Base-by-base conservation (phyloP, 2,888 invertebrate genomes). In the Ennomos quercinarius region DNA sequence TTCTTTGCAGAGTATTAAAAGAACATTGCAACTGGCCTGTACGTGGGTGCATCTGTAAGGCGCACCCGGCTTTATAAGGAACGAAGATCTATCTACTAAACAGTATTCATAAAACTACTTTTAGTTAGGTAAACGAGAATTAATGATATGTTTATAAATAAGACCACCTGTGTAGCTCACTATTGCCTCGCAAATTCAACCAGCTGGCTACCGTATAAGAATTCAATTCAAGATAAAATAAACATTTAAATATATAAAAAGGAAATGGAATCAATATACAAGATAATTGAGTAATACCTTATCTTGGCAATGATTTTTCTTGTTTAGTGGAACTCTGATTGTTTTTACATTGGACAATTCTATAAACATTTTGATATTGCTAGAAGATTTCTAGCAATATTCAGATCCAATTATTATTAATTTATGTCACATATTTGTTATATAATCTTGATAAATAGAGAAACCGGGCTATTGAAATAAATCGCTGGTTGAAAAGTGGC, bases 71-170 rank as follows among this genome's bases (percentile, higher is more conserved):
- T 83, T 81, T 80, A 77, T 72, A 83, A 76, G 88, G 89, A 89
- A 89, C 76, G 83, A 87, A 87, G 91, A 91, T 90, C 90, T 91
- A 87, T 87, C 84, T 86, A 87, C 82, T 82, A 83, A 90, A 89
- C 91, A 91, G 91, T 91, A 91, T 91, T 91, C 87, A 81, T 85
- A 81, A 81, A 83, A 84, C 86, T 89, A 89, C 86, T 84, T 90
- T 78, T 82, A 86, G 78, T 80, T 82, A 86, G 71, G 74, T 83
- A 77, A 80, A 76, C 68, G 73, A 77, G 69, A 76, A 79, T 74
- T 70, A 71, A 73, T 70, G 71, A 76, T 75, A 63, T 44, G 57
- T 57, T 45, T 60, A 72, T 75, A 68, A 74, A 70, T 82, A 77
- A 72, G 76, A 76, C 74, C 81, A 81, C 72, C 72, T 80, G 70